Percentiles rank a stretch among this genome's conserved stretches.
These are phyloP conservation scores for Gymnothorax javanicus DNA, from an alignment of 2,797 vertebrate species.

Conservation along the genomic window DNA sequence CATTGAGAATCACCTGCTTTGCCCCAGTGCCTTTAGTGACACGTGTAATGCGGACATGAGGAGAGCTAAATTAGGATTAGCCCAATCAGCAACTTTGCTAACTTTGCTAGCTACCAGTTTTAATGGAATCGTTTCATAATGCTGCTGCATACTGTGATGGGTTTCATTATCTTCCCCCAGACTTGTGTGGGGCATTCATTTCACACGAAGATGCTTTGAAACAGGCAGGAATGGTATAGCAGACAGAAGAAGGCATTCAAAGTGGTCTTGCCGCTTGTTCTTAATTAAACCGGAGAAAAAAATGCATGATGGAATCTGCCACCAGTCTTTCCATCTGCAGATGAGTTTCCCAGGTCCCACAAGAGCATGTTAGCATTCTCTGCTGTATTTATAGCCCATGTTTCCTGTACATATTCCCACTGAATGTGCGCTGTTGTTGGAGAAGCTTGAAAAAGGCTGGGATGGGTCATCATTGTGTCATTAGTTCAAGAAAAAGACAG, in stretches of 20 bases:
- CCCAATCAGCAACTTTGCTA: not conserved
- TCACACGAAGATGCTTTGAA: slow-evolving; percentile 21
- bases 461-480: slow-evolving; percentile 57
- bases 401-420: slow-evolving; percentile 64
- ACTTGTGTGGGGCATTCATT: slow-evolving; percentile 14
- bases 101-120: not conserved
- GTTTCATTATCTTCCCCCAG: slow-evolving; percentile 17
- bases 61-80: not conserved
- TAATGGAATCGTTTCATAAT: not conserved
- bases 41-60: not conserved
- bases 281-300: slow-evolving; percentile 47
- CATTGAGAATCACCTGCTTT: not conserved
- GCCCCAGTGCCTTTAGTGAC: not conserved
- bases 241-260: slow-evolving; percentile 31
- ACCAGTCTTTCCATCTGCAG: slow-evolving; percentile 18
- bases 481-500: slow-evolving; percentile 47
- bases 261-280: slow-evolving; percentile 37
- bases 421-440: slow-evolving; percentile 41
- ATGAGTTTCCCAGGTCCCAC: slow-evolving; percentile 52
- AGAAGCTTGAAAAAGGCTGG: slow-evolving; percentile 38
- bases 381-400: slow-evolving; percentile 60
- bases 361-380: slow-evolving; percentile 57
- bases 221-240: slow-evolving; percentile 48
- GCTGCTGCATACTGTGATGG: not conserved
- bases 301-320: slow-evolving; percentile 38